These are phyloP conservation scores for Schizopygopsis malacanthus DNA, from an alignment of 2,797 vertebrate genomes.

Conservation along the genomic window DNA sequence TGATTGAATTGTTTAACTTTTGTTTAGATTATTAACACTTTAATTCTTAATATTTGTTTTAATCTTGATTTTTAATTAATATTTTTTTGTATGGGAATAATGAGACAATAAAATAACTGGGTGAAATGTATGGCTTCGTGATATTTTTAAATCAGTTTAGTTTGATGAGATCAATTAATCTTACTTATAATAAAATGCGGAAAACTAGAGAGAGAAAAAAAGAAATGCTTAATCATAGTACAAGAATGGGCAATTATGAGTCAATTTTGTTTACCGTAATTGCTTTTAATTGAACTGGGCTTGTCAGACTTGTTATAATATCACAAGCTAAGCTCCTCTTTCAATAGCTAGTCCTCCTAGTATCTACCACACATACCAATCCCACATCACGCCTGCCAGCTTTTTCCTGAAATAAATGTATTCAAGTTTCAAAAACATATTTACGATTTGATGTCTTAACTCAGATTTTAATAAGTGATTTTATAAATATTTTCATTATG, in stretches of 20 bases:
- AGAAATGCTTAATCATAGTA: not conserved
- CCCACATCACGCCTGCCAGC: not conserved
- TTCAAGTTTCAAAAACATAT: not conserved
- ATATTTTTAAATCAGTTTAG: not conserved
- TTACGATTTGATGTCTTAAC: not conserved
- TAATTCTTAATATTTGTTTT: not conserved
- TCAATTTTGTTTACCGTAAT: not conserved
- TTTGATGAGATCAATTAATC: not conserved
- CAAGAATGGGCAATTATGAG: not conserved
- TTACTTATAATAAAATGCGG: not conserved
- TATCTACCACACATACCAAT: not conserved
- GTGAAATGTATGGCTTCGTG: not conserved
- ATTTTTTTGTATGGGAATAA: not conserved
- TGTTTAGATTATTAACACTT: not conserved
- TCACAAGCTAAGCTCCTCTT: not conserved
- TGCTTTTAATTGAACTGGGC: not conserved
- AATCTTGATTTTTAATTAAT: not conserved
- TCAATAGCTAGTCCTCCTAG: not conserved
- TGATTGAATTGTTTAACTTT: not conserved
- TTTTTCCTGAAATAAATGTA: not conserved
- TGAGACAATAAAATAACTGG: not conserved
- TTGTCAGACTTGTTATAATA: slow-evolving; percentile 7
- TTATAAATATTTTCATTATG: not conserved
- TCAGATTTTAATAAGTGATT: not conserved
- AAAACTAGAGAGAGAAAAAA: not conserved